Conservation (phyloP, 2,888 invertebrate genomes). For the Microplitis manilae region DNA sequence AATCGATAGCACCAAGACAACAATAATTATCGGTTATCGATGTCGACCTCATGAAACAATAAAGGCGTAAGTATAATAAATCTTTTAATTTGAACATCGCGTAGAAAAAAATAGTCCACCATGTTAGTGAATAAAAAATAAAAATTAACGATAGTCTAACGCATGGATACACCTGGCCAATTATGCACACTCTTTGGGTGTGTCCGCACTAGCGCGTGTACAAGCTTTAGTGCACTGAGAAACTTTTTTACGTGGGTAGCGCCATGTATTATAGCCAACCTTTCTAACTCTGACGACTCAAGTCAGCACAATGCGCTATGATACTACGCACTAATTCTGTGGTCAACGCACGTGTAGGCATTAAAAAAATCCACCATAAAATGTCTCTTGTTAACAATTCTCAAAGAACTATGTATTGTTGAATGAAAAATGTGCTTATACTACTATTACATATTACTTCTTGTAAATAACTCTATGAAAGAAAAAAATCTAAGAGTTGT, state of each 20-base stretch:
- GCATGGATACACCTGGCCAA: constrained; percentile 33
- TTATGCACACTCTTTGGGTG: constrained; percentile 25
- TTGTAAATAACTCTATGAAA: too few relatives aligned
- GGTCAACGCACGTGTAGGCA: constrained; percentile 43
- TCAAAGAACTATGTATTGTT: background rate
- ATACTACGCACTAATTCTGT: constrained; percentile 59
- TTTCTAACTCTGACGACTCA: constrained; percentile 38
- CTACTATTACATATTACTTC: too few relatives aligned
- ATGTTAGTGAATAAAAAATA: constrained; percentile 5
- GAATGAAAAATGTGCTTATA: background rate
- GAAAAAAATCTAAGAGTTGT: too few relatives aligned
- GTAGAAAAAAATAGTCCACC: constrained; percentile 19
- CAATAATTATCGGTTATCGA: constrained; percentile 40
- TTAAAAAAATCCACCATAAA: background rate
- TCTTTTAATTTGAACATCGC: background rate
- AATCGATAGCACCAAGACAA: constrained; percentile 32
- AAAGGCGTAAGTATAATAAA: constrained; percentile 22
- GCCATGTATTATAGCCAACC: constrained; percentile 38
- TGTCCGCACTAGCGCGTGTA: constrained; percentile 27
- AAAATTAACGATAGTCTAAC: constrained; percentile 2
- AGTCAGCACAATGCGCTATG: constrained; percentile 21
- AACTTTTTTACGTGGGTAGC: constrained; percentile 37
- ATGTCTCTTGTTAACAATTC: background rate
- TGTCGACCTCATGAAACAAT: constrained; percentile 22
- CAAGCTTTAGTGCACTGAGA: constrained; percentile 18